Percentiles rank a stretch among this genome's conserved stretches.
phyloP scores from a whole-genome alignment of 2,113 vertebrate species.

The Pluvianellus socialis region DNA sequence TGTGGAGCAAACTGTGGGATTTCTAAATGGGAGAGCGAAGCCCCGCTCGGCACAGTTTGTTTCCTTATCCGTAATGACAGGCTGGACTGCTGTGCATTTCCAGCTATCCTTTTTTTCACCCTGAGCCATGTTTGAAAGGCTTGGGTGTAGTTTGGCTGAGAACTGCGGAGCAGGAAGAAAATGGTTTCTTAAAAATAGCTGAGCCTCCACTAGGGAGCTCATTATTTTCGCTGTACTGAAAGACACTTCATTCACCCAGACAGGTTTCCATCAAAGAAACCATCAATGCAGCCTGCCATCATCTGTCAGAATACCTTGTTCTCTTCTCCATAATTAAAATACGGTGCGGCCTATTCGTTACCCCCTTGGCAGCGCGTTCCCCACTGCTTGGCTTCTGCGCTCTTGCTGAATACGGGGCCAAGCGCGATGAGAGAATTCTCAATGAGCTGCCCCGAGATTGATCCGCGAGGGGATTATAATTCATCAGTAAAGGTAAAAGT shows the following conservation, averaged over 20 bases:
- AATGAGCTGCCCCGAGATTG: neutral
- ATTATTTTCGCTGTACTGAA: conserved; percentile 42
- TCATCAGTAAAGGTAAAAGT: neutral
- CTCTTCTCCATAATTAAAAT: conserved; percentile 26
- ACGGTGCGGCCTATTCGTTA: neutral
- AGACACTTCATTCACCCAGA: conserved; percentile 31
- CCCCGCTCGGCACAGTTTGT: neutral
- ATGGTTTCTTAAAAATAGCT: conserved; percentile 47
- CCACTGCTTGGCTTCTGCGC: neutral
- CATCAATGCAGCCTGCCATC: conserved; percentile 14
- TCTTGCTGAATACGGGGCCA: neutral
- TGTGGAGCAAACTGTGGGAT: neutral
- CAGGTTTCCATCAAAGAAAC: conserved; percentile 47
- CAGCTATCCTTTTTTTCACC: neutral
- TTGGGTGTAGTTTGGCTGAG: neutral
- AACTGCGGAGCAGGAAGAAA: neutral
- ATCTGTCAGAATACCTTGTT: conserved; percentile 10
- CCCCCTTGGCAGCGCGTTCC: neutral
- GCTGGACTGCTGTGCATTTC: neutral
- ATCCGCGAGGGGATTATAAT: neutral
- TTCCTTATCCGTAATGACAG: neutral
- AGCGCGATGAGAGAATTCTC: neutral
- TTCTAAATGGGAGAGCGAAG: neutral
- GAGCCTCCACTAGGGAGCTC: conserved; percentile 56
- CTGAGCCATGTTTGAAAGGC: conserved; percentile 1